These are phyloP conservation scores for Eleginops maclovinus DNA, from an alignment of 2,113 vertebrate species.

Conservation along the genomic window DNA sequence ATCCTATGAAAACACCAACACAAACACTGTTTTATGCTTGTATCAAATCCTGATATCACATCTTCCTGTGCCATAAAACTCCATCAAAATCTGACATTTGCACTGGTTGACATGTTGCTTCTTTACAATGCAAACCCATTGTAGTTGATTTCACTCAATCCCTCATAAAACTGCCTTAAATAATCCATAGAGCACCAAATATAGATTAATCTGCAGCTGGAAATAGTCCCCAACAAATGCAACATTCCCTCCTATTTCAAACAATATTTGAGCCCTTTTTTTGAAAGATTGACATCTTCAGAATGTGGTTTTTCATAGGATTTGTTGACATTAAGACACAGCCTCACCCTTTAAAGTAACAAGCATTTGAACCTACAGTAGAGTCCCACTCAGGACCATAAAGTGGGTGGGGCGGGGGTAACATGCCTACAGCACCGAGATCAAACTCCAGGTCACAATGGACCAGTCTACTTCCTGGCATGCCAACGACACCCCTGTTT, in stretches of 20 bases:
- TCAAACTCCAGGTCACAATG: constrained; percentile 23
- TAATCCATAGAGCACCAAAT: neutral
- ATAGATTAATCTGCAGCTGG: neutral
- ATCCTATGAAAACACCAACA: constrained; percentile 3
- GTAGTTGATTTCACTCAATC: neutral
- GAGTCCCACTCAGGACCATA: neutral
- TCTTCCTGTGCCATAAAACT: neutral
- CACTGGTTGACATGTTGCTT: neutral
- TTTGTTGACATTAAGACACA: constrained; percentile 14
- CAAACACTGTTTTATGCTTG: neutral
- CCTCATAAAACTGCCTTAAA: neutral
- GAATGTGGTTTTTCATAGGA: constrained; percentile 9
- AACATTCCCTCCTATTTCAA: no score
- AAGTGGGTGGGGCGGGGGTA: neutral
- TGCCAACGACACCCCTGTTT: neutral
- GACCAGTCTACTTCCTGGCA: constrained; percentile 35
- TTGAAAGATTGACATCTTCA: no score
- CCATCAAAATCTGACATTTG: neutral
- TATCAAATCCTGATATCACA: neutral
- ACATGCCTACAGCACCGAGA: neutral
- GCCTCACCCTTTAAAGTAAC: neutral
- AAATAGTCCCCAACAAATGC: constrained; percentile 8
- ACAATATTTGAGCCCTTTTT: no score
- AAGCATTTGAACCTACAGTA: neutral
- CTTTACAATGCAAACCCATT: neutral